These are phyloP conservation scores for Suncus etruscus DNA, from an alignment of 2,113 vertebrate species.

Conservation along the genomic window DNA sequence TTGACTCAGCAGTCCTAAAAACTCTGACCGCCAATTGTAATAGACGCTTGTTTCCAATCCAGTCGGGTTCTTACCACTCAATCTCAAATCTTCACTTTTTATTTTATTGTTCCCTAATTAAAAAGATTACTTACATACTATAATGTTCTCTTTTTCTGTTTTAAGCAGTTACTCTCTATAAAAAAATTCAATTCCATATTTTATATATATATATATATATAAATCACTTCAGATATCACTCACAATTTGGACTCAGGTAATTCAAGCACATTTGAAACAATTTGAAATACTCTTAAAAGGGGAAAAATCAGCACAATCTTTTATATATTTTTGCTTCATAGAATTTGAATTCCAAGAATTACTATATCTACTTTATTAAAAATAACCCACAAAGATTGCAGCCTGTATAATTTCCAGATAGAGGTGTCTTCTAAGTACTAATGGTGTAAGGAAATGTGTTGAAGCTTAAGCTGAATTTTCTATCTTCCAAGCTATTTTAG, in stretches of 20 bases:
- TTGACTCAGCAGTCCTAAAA: neutral
- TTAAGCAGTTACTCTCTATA: conserved; percentile 12
- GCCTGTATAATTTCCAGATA: conserved; percentile 27
- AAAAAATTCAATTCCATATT: conserved; percentile 57
- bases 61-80: neutral
- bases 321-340: neutral
- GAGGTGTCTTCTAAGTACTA: conserved; percentile 48
- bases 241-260: conserved; percentile 66
- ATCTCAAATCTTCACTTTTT: conserved; percentile 47
- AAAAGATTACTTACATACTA: conserved; percentile 9
- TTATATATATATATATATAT: conserved; percentile 36
- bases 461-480: conserved; percentile 8
- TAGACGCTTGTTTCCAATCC: conserved; percentile 10
- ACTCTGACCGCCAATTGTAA: neutral
- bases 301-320: neutral
- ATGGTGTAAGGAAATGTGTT: neutral
- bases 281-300: conserved; percentile 5
- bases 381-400: conserved; percentile 20
- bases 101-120: neutral
- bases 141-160: neutral
- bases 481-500: neutral
- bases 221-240: conserved; percentile 59
- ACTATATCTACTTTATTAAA: conserved; percentile 19
- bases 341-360: conserved; percentile 1
- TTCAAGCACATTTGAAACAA: conserved; percentile 54